These are phyloP conservation scores for Limanda limanda DNA, from an alignment of 2,113 vertebrate genomes.

Conservation along the genomic window DNA sequence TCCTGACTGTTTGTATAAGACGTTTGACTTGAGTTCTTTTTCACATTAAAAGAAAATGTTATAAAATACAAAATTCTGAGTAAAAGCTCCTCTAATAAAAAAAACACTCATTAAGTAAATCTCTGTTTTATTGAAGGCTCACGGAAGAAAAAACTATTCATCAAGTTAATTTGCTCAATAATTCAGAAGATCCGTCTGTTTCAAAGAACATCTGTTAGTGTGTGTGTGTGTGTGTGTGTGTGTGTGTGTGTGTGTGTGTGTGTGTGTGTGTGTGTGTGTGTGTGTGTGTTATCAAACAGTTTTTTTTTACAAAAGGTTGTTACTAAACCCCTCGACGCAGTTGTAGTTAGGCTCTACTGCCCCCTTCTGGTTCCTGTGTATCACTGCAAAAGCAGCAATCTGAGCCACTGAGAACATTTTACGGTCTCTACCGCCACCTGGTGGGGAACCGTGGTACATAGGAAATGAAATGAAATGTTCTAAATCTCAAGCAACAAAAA, in stretches of 20 bases:
- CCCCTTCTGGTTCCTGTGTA: constrained; percentile 41
- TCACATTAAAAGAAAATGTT: background rate
- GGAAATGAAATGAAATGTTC: background rate
- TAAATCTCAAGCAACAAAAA: no score
- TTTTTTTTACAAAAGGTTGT: constrained; percentile 32
- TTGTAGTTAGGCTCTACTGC: constrained; percentile 61
- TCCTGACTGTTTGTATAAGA: no score
- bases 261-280: constrained; percentile 15
- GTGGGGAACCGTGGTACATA: constrained; percentile 26
- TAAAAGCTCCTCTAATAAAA: constrained; percentile 24
- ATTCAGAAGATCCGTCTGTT: constrained; percentile 37
- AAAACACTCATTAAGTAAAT: background rate
- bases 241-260: constrained; percentile 8
- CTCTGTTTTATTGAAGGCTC: constrained; percentile 19
- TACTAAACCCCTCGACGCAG: background rate
- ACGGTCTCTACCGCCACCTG: constrained; percentile 59
- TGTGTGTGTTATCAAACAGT: constrained; percentile 32
- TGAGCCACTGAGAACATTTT: background rate
- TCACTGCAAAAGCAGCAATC: constrained; percentile 14
- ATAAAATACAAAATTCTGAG: background rate
- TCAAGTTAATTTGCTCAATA: constrained; percentile 61
- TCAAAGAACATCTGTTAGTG: constrained; percentile 29
- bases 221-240: constrained; percentile 26
- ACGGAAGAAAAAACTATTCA: constrained; percentile 40
- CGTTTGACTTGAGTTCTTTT: no score